Evolutionary conservation across 2,797 vertebrate genomes (phyloP), one percentile per base, ranked within the genome.

Genomic region (Malacoctenus gilli): DNA sequence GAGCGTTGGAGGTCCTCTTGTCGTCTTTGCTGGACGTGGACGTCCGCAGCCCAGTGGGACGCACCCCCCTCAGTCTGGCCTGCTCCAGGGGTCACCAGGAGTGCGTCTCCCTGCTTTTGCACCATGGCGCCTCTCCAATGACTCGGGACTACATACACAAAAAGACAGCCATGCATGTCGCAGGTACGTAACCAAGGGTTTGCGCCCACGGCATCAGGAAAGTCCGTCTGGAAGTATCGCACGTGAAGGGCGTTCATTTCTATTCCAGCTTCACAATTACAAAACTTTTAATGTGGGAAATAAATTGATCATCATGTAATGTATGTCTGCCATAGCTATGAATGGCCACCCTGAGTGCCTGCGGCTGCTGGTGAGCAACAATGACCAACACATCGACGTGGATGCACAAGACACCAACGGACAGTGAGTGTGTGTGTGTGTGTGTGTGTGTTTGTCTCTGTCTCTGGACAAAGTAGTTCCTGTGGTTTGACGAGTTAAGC

Each of bases 271-370:
- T 15, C 5, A 4, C 40, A 16, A 53, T 41, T 40, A 3, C 0
- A 32, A 35, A 49, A 3, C 0, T 11, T 22, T 23, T 60, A 10
- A 14, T 39, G 20, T 39, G 8, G 10, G 49, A 37, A 39, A 19
- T 1, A 32, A 44, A 4, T 55, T 14, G 57, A n/a, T 4, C 10
- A 8, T 3, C 5, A 14, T 30, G 25, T 1, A 42, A 14, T 60
- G 11, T 65, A 11, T 51, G 37, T 84, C 9, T 72, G 11, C 44
- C 10, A 4, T 59, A 97, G 96, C 96, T 80, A 94, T 93, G 68
- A 96, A 97, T 63, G 97, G 97, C 78, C 95, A 98, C 84, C 92
- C 92, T 1, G 95, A 96, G 83, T 98, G 96, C 85, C 92, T 99
- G 82, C 92, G 94, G 60, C 91, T 97, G 2, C 90, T 99, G 74